Percentiles rank a stretch among this genome's conserved stretches.
These are phyloP conservation scores for Iphiclides podalirius DNA, from an alignment of 2,888 invertebrate species.

Conservation along the genomic window DNA sequence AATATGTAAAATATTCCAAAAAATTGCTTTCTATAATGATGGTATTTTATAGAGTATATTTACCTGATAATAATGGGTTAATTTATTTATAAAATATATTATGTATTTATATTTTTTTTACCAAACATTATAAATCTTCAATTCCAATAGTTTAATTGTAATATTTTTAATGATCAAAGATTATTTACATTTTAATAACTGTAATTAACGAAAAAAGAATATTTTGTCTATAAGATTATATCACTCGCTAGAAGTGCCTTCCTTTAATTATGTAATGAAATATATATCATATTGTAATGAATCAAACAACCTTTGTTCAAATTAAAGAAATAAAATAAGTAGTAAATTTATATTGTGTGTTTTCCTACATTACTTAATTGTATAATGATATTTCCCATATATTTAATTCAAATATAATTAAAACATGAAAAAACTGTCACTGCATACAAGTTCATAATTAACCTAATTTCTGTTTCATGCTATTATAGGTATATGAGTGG, in stretches of 20 bases:
- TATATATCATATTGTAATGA: slow-evolving; percentile 29
- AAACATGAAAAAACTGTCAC: too few species aligned
- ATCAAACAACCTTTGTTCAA: slow-evolving; percentile 40
- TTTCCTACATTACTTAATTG: too few species aligned
- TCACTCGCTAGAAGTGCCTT: slow-evolving; percentile 57
- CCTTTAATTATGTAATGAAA: slow-evolving; percentile 35
- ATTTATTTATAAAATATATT: too few species aligned
- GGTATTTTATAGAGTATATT: too few species aligned
- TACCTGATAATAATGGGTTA: too few species aligned
- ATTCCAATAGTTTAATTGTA: neutral
- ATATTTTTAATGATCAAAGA: slow-evolving; percentile 2
- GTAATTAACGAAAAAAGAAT: slow-evolving; percentile 4
- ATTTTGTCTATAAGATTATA: slow-evolving; percentile 22
- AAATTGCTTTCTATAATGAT: too few species aligned
- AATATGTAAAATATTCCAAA: too few species aligned
- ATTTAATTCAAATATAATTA: neutral
- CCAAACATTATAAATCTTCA: neutral
- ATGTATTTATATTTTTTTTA: neutral
- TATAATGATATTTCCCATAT: too few species aligned
- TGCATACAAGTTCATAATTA: too few species aligned
- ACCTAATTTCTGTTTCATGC: too few species aligned
- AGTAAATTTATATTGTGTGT: slow-evolving; percentile 18
- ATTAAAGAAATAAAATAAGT: slow-evolving; percentile 41
- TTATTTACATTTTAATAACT: neutral
- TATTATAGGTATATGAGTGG: too few species aligned